Percentiles rank a stretch among this genome's conserved stretches.
Evolutionary conservation across 2,113 vertebrate genomes (phyloP).

Genomic region (Lagopus muta): DNA sequence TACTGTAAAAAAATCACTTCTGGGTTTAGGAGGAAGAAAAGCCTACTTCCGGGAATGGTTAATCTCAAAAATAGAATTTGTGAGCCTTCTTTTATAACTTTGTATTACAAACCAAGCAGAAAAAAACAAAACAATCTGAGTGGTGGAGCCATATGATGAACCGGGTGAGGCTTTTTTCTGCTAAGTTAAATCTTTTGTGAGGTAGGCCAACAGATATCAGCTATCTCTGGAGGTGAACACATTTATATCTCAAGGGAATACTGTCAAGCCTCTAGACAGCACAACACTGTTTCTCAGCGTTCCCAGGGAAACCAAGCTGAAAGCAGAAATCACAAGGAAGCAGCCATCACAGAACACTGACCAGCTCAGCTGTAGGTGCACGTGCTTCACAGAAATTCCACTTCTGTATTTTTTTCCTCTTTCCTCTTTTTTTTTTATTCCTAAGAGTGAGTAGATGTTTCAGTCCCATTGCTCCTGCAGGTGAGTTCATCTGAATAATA

Average conservation of each 20-base stretch:
- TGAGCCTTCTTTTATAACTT: background rate
- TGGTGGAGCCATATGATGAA: background rate
- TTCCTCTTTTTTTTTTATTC: background rate
- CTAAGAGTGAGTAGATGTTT: background rate
- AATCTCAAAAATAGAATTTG: conserved; percentile 49
- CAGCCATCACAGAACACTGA: background rate
- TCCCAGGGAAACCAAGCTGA: conserved; percentile 57
- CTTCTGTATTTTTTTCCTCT: background rate
- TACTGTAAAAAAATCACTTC: background rate
- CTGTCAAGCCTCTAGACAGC: conserved; percentile 11
- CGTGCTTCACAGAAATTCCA: conserved; percentile 15
- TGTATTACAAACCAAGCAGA: conserved; percentile 13
- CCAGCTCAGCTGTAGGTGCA: conserved; percentile 10
- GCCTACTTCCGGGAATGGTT: conserved; percentile 33
- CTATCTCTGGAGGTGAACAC: conserved; percentile 11
- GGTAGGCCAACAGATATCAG: conserved; percentile 34
- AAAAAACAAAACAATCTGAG: conserved; percentile 31
- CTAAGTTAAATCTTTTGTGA: conserved; percentile 38
- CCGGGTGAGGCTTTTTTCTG: background rate
- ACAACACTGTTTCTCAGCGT: conserved; percentile 43
- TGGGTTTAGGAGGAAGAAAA: conserved; percentile 14
- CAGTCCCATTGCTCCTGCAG: background rate
- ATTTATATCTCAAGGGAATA: conserved; percentile 37
- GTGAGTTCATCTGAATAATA: background rate
- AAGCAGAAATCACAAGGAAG: conserved; percentile 39